Conservation (phyloP, 30 jellyfish, hydroid and myxozoan species). For the Aurelia coerulea region DNA sequence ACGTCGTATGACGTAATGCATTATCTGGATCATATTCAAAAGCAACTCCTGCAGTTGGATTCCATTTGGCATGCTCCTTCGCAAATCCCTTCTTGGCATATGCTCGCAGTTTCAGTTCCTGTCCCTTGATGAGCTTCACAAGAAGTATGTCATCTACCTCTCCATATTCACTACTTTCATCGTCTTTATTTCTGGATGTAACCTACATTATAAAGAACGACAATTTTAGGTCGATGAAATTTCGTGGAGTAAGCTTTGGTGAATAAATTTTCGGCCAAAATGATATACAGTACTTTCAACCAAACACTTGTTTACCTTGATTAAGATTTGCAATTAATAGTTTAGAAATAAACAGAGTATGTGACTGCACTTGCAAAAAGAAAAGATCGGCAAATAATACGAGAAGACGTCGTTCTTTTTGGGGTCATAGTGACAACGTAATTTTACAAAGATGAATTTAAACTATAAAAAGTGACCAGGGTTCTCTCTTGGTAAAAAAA, state of each 20-base stretch:
- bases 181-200: constrained; percentile 91
- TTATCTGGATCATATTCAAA: constrained; percentile 99
- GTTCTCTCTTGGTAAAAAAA: too few relatives aligned
- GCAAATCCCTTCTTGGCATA: constrained; percentile 98
- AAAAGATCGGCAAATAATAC: too few relatives aligned
- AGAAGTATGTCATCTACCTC: constrained; percentile 87
- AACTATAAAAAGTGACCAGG: too few relatives aligned
- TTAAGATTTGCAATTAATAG: too few relatives aligned
- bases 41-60: constrained; percentile 99
- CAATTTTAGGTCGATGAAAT: not conserved
- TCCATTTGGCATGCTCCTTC: constrained; percentile 99
- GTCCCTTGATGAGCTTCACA: constrained; percentile 95
- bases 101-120: constrained; percentile 90
- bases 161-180: constrained; percentile 76
- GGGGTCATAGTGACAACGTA: too few relatives aligned
- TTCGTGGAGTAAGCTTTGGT: not conserved
- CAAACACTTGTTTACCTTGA: too few relatives aligned
- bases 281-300: too few relatives aligned
- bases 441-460: too few relatives aligned
- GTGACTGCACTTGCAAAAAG: too few relatives aligned
- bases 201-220: constrained; percentile 14
- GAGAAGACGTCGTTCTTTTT: too few relatives aligned
- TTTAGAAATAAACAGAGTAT: too few relatives aligned
- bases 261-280: too few relatives aligned
- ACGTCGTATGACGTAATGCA: constrained; percentile 94